These are phyloP conservation scores for Saxidomus purpurata DNA, from an alignment of 1,140 invertebrate genomes.

Conservation along the genomic window DNA sequence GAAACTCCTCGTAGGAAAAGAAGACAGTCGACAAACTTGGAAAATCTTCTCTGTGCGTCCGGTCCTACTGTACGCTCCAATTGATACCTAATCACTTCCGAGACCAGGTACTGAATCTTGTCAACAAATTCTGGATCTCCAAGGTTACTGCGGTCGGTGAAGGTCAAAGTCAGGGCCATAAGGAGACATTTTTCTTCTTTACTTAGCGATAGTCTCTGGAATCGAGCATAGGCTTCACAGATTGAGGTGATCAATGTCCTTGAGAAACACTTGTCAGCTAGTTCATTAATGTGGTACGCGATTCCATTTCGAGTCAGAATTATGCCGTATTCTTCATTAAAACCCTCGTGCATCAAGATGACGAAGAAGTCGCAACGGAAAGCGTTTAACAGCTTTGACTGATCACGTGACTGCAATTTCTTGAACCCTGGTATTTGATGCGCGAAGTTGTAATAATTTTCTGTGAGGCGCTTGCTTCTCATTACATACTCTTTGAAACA, in stretches of 20 bases:
- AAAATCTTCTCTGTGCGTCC: slow-evolving; percentile 19
- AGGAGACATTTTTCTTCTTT: slow-evolving; percentile 55
- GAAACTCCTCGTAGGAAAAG: slow-evolving; percentile 18
- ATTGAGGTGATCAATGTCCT: not conserved
- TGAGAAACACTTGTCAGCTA: slow-evolving; percentile 58
- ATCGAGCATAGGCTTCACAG: slow-evolving; percentile 13
- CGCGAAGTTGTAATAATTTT: slow-evolving; percentile 57
- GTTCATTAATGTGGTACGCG: slow-evolving; percentile 52
- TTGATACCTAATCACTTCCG: slow-evolving; percentile 27
- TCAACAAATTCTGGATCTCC: slow-evolving; percentile 39
- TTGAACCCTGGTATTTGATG: slow-evolving; percentile 56
- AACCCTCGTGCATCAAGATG: slow-evolving; percentile 58
- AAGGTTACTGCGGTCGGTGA: slow-evolving; percentile 51
- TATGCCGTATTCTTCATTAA: not conserved
- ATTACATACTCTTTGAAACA: slow-evolving; percentile 37
- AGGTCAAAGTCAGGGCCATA: slow-evolving; percentile 43
- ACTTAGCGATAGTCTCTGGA: slow-evolving; percentile 34
- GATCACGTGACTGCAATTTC: slow-evolving; percentile 42
- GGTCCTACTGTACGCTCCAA: not conserved
- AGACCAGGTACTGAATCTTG: slow-evolving; percentile 46
- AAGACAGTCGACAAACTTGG: slow-evolving; percentile 42
- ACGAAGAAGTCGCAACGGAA: slow-evolving; percentile 52
- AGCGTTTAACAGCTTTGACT: slow-evolving; percentile 54
- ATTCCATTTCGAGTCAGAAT: slow-evolving; percentile 44
- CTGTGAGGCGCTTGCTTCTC: slow-evolving; percentile 26